phyloP scores from a whole-genome alignment of 2,797 vertebrate species.

The Acipenser ruthenus region DNA sequence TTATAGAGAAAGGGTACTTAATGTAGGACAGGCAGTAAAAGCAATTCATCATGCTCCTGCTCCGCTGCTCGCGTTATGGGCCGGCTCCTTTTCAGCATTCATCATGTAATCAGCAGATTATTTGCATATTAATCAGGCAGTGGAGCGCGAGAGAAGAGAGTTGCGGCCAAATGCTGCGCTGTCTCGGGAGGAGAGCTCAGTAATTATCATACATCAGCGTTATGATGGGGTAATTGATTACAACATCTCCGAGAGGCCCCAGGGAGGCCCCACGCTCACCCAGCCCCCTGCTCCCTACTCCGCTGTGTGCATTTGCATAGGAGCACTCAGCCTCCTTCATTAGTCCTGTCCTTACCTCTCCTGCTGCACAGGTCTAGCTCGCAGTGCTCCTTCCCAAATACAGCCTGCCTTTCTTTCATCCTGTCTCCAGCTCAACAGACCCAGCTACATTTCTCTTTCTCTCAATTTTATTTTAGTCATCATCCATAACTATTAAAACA shows the following conservation, averaged over 20 bases:
- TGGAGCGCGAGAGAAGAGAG: slow-evolving; percentile 68
- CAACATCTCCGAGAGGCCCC: slow-evolving; percentile 73
- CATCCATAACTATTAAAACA: no score
- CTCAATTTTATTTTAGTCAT: not conserved
- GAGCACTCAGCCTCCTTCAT: slow-evolving; percentile 10
- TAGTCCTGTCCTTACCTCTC: not conserved
- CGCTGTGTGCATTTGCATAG: no score
- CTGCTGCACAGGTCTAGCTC: not conserved
- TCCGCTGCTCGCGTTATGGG: slow-evolving; percentile 62
- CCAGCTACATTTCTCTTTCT: not conserved
- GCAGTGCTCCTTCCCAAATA: not conserved
- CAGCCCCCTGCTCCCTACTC: slow-evolving; percentile 41
- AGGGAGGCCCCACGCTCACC: slow-evolving; percentile 58
- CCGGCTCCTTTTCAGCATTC: slow-evolving; percentile 71
- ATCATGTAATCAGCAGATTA: slow-evolving; percentile 81
- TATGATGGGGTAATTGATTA: slow-evolving; percentile 89
- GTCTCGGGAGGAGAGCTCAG: slow-evolving; percentile 70
- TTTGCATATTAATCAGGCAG: slow-evolving; percentile 89
- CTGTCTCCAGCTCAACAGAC: not conserved
- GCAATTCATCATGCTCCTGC: slow-evolving; percentile 79
- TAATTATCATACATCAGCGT: slow-evolving; percentile 86
- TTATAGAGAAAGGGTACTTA: slow-evolving; percentile 73
- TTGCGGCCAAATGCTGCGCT: slow-evolving; percentile 68
- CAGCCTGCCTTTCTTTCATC: not conserved
- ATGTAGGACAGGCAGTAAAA: slow-evolving; percentile 79